phyloP scores from a whole-genome alignment of 2,797 vertebrate genomes.

The Salmo trutta region DNA sequence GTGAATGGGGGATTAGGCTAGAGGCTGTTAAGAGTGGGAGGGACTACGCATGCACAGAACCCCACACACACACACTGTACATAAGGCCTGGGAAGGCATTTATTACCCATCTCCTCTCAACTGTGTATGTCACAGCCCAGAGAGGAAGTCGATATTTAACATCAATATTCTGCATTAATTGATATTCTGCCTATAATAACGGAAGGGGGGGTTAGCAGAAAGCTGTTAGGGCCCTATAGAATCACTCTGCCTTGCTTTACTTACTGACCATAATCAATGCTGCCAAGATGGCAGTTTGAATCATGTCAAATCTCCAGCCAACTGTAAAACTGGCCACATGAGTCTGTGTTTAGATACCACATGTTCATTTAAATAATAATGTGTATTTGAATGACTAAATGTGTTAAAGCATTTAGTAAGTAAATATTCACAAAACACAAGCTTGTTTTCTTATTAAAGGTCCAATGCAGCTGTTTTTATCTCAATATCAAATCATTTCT shows the following conservation, averaged over 20 bases:
- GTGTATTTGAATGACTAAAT: not conserved
- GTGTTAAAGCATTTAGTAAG: not conserved
- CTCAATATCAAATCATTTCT: too few species aligned
- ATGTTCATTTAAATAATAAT: not conserved
- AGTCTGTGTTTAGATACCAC: not conserved
- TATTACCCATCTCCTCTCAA: conserved; percentile 39
- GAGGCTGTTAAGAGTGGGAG: not conserved
- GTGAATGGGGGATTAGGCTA: conserved; percentile 26
- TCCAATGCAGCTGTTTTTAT: too few species aligned
- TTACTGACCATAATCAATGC: conserved; percentile 51
- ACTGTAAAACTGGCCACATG: conserved; percentile 11
- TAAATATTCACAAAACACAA: not conserved
- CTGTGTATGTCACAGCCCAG: conserved; percentile 37
- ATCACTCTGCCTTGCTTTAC: conserved; percentile 47
- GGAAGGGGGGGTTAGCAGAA: conserved; percentile 22
- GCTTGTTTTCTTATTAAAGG: too few species aligned
- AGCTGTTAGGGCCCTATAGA: conserved; percentile 27
- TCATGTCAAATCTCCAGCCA: conserved; percentile 35
- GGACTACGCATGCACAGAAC: not conserved
- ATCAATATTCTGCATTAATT: conserved; percentile 56
- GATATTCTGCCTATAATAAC: conserved; percentile 37
- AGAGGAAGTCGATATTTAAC: conserved; percentile 47
- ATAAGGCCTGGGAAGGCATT: not conserved
- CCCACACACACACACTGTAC: not conserved
- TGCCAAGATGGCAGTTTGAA: conserved; percentile 50